Conservation (phyloP, 2,113 vertebrate genomes). For the Rostratula benghalensis region DNA sequence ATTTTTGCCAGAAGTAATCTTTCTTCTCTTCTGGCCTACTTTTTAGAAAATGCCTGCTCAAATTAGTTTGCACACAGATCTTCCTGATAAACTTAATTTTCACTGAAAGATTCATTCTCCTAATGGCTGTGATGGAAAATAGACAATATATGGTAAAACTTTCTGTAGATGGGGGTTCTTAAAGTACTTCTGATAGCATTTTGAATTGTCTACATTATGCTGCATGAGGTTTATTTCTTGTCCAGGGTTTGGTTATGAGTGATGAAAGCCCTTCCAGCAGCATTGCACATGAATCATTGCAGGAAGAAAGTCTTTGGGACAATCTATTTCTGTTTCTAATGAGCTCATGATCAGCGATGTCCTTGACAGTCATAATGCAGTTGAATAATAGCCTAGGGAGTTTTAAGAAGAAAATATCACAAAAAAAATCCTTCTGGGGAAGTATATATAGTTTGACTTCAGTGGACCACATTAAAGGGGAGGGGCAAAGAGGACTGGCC, state of each 20-base stretch:
- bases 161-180: background rate
- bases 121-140: slow-evolving; percentile 29
- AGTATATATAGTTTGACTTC: background rate
- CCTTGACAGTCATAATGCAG: background rate
- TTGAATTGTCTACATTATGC: background rate
- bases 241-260: background rate
- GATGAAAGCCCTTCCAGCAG: slow-evolving; percentile 2
- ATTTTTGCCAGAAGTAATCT: slow-evolving; percentile 58
- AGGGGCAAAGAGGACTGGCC: background rate
- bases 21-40: slow-evolving; percentile 30
- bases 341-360: background rate
- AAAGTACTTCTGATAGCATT: background rate
- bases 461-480: background rate
- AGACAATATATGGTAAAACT: background rate
- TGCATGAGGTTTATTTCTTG: background rate
- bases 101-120: background rate
- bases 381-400: background rate
- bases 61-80: slow-evolving; percentile 48
- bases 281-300: background rate
- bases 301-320: background rate
- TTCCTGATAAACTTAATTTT: slow-evolving; percentile 58
- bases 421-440: background rate
- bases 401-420: background rate
- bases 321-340: background rate
- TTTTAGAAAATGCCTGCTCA: slow-evolving; percentile 44